These are phyloP conservation scores for Volucella bombylans DNA, from an alignment of 2,888 invertebrate genomes.

Conservation along the genomic window DNA sequence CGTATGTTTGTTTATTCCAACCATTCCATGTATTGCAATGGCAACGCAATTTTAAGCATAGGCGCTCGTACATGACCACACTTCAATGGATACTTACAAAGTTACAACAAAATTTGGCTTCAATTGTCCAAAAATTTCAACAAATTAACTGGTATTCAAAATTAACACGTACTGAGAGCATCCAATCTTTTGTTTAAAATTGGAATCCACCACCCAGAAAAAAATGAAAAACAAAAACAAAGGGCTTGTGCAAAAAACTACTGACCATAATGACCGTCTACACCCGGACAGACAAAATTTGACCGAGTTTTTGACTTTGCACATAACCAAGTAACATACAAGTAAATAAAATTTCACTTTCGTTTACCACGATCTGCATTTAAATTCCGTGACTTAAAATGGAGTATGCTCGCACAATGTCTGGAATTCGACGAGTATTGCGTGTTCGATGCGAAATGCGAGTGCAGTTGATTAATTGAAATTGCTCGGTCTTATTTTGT, in stretches of 20 bases:
- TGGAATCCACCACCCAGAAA: neutral
- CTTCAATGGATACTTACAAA: conserved; percentile 23
- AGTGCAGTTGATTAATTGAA: conserved; percentile 58
- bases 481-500: conserved; percentile 36
- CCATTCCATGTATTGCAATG: conserved; percentile 6
- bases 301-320: conserved; percentile 55
- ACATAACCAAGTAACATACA: conserved; percentile 3
- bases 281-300: conserved; percentile 42
- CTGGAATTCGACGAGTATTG: conserved; percentile 56
- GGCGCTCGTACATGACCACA: neutral
- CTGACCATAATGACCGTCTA: conserved; percentile 2
- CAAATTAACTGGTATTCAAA: neutral
- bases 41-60: neutral
- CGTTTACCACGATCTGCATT: conserved; percentile 57
- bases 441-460: conserved; percentile 38
- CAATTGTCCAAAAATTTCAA: neutral
- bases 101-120: neutral
- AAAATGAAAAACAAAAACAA: neutral
- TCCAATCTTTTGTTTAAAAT: too few species aligned
- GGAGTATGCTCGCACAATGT: conserved; percentile 31
- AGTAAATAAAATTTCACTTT: conserved; percentile 64
- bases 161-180: conserved; percentile 10
- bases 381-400: conserved; percentile 42
- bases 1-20: conserved; percentile 48
- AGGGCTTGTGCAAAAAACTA: conserved; percentile 14